Conservation (phyloP, 2,888 invertebrate genomes). For the Parnassius glacialis region DNA sequence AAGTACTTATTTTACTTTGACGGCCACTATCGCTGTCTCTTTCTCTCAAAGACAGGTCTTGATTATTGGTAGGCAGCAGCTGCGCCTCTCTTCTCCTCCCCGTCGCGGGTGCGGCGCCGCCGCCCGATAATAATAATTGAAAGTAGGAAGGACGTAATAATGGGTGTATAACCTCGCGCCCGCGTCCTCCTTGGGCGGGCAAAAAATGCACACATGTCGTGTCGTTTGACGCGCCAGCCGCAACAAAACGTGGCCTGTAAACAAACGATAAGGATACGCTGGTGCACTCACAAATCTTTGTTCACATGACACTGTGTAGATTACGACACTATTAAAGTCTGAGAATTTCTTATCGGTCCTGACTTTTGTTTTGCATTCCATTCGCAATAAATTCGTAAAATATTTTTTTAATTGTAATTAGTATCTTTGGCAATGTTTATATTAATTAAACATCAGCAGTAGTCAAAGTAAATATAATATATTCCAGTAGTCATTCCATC, state of each 20-base stretch:
- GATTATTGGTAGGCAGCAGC: slow-evolving; percentile 82
- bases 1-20: slow-evolving; percentile 37
- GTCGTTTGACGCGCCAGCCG: slow-evolving; percentile 51
- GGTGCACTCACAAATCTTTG: slow-evolving; percentile 49
- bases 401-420: too few relatives aligned
- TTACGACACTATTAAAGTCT: slow-evolving; percentile 49
- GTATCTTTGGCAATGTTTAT: too few relatives aligned
- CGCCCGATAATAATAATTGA: slow-evolving; percentile 81
- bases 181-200: slow-evolving; percentile 81
- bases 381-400: too few relatives aligned
- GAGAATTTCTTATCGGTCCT: slow-evolving; percentile 44
- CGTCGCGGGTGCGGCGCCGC: slow-evolving; percentile 74
- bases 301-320: slow-evolving; percentile 53
- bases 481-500: too few relatives aligned
- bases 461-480: too few relatives aligned
- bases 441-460: too few relatives aligned
- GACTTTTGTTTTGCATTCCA: slow-evolving; percentile 3
- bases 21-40: slow-evolving; percentile 58
- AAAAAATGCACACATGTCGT: slow-evolving; percentile 79
- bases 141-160: slow-evolving; percentile 82
- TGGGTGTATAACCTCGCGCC: slow-evolving; percentile 81
- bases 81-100: slow-evolving; percentile 81
- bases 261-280: slow-evolving; percentile 57
- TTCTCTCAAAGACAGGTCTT: slow-evolving; percentile 69
- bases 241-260: slow-evolving; percentile 54